These are phyloP conservation scores for Thera britannica DNA, from an alignment of 2,888 invertebrate species.

Conservation along the genomic window DNA sequence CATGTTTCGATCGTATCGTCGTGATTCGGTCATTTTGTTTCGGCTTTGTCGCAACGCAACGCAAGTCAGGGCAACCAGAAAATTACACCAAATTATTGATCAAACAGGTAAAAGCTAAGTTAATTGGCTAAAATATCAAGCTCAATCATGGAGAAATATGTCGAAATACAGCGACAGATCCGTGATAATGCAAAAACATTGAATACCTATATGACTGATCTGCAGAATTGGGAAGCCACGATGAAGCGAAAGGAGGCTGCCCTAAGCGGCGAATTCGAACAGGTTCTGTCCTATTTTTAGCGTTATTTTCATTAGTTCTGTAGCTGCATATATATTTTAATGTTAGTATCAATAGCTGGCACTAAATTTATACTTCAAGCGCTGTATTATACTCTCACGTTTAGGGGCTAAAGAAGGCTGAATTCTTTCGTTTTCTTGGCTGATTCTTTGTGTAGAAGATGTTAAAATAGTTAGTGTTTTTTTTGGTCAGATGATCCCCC, in stretches of 20 bases:
- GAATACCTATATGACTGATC: conserved; percentile 88
- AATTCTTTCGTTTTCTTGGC: too few species aligned
- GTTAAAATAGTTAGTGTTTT: conserved; percentile 26
- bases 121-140: conserved; percentile 43
- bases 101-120: conserved; percentile 59
- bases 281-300: conserved; percentile 69
- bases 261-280: conserved; percentile 76
- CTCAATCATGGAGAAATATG: conserved; percentile 84
- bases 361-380: background rate
- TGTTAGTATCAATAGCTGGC: background rate
- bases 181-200: conserved; percentile 89
- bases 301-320: conserved; percentile 45
- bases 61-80: conserved; percentile 45
- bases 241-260: conserved; percentile 89
- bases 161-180: conserved; percentile 88
- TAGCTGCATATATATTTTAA: conserved; percentile 22
- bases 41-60: too few species aligned
- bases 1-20: too few species aligned
- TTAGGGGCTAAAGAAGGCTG: too few species aligned
- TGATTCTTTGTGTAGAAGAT: background rate
- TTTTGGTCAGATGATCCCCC: conserved; percentile 77
- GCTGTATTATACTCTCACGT: background rate
- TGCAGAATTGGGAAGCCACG: conserved; percentile 89
- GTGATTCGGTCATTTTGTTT: too few species aligned
- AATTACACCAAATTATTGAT: conserved; percentile 54